Evolutionary conservation across 2,797 vertebrate genomes (phyloP).

Genomic region (Corythornis leucogaster): DNA sequence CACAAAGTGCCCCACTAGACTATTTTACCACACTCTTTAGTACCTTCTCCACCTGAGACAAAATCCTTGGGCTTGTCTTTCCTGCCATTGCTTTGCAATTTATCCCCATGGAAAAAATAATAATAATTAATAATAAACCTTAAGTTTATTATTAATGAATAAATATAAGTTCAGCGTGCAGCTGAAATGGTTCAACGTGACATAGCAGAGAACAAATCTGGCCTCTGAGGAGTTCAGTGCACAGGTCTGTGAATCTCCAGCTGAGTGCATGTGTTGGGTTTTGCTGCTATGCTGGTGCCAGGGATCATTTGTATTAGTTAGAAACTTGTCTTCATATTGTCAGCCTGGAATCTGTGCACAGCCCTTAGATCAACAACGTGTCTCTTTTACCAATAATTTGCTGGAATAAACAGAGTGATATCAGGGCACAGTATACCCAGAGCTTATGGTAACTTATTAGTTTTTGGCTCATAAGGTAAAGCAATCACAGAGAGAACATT

Average conservation of each 20-base stretch:
- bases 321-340: constrained; percentile 54
- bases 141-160: too few species aligned
- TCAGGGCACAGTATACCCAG: background rate
- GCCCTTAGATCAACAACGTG: background rate
- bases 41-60: constrained; percentile 53
- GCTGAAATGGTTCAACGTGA: background rate
- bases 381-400: constrained; percentile 19
- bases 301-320: constrained; percentile 39
- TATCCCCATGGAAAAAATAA: background rate
- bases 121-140: too few species aligned
- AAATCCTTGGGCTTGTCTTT: constrained; percentile 48
- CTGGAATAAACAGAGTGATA: constrained; percentile 47
- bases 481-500: background rate
- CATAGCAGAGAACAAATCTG: background rate
- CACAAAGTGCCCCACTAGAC: constrained; percentile 61
- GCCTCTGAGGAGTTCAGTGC: background rate
- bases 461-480: background rate
- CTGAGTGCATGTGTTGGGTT: background rate
- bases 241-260: background rate
- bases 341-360: constrained; percentile 14
- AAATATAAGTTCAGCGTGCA: background rate
- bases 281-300: background rate
- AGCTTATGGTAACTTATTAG: background rate
- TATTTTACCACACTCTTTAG: constrained; percentile 68
- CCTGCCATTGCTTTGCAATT: constrained; percentile 13